A percentile compares a stretch with the other conserved stretches of the same genome.
Conservation (phyloP, 2,797 vertebrate genomes). For the Paedocypris micromegethes region DNA sequence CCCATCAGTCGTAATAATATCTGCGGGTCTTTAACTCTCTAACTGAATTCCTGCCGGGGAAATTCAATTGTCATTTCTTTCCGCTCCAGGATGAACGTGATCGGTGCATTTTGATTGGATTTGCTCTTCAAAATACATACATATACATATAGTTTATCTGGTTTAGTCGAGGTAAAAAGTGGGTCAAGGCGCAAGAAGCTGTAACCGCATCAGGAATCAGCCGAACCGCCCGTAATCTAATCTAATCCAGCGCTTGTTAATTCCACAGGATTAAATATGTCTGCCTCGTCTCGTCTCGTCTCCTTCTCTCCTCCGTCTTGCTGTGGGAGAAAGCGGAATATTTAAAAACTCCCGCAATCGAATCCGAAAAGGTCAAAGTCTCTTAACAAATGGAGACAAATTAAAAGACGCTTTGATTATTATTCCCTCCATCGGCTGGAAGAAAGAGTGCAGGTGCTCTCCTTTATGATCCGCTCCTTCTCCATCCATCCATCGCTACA, state of each 20-base stretch:
- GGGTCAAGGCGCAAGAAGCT: constrained; percentile 91
- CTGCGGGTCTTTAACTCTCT: constrained; percentile 97
- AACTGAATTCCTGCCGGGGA: constrained; percentile 98
- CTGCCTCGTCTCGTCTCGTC: constrained; percentile 76
- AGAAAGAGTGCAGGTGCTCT: constrained; percentile 23
- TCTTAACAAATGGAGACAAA: constrained; percentile 77
- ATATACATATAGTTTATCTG: constrained; percentile 99
- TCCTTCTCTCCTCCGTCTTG: constrained; percentile 85
- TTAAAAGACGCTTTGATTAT: constrained; percentile 53
- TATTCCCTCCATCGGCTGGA: constrained; percentile 44
- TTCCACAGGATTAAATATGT: constrained; percentile 89
- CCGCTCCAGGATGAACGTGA: constrained; percentile 83
- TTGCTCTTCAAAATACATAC: constrained; percentile 88
- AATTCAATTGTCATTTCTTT: constrained; percentile 96
- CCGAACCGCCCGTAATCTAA: constrained; percentile 81
- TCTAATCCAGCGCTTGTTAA: constrained; percentile 92
- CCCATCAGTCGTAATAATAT: constrained; percentile 68
- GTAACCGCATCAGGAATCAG: constrained; percentile 97
- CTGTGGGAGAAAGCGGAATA: constrained; percentile 77
- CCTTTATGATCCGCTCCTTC: background rate
- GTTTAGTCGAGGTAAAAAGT: constrained; percentile 89
- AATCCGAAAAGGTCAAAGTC: constrained; percentile 93
- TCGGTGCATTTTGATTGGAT: constrained; percentile 98
- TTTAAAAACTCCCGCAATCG: constrained; percentile 90
- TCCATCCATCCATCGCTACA: too few species aligned